These are phyloP conservation scores for Chaetogeoica ovagalla DNA, from an alignment of 2,888 invertebrate species.

Conservation along the genomic window DNA sequence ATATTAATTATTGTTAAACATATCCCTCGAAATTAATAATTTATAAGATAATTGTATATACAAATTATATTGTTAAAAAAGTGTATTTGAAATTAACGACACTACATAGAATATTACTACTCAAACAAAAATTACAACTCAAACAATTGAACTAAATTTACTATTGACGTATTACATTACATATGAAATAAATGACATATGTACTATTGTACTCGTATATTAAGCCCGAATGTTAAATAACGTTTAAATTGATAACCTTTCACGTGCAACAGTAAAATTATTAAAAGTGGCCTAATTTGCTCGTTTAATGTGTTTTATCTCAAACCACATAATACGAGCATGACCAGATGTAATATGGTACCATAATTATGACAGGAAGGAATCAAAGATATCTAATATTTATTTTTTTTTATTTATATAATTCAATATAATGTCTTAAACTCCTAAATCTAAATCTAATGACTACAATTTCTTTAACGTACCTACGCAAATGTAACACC, in stretches of 20 bases:
- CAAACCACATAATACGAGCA: neutral
- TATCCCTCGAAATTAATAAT: no score
- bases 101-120: no score
- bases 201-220: no score
- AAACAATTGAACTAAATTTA: no score
- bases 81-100: no score
- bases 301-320: constrained; percentile 21
- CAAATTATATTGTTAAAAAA: no score
- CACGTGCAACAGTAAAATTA: constrained; percentile 15
- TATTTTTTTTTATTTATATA: neutral
- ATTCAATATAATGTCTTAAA: neutral
- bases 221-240: neutral
- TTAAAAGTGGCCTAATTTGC: constrained; percentile 4
- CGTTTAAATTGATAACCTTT: constrained; percentile 16
- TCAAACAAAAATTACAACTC: no score
- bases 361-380: constrained; percentile 5
- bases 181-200: no score
- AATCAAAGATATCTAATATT: neutral
- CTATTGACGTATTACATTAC: no score
- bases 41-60: no score
- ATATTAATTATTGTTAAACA: no score
- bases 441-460: neutral
- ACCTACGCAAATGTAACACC: neutral
- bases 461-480: no score
- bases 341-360: neutral